These are phyloP conservation scores for Olivierus martensii DNA, from an alignment of 1,140 invertebrate species.

Conservation along the genomic window DNA sequence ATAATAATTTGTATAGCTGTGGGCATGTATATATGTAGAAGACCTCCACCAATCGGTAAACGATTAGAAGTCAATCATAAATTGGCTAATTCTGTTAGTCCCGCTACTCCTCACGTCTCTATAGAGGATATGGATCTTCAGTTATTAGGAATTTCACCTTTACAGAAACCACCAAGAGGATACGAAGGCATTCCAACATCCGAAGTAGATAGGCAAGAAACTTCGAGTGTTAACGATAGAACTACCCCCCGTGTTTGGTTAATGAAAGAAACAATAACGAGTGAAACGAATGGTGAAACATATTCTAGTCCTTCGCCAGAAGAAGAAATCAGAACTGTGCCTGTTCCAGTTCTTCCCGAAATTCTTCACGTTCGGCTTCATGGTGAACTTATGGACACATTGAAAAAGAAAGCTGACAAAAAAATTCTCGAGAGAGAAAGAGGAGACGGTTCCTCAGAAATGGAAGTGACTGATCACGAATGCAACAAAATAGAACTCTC, in stretches of 20 bases:
- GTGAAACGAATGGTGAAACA: background rate
- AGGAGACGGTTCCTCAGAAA: conserved; percentile 17
- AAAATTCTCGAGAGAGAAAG: conserved; percentile 5
- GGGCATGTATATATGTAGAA: conserved; percentile 34
- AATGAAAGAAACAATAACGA: background rate
- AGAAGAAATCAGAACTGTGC: background rate
- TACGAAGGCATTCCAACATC: conserved; percentile 21
- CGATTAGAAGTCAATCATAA: conserved; percentile 14
- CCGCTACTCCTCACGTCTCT: conserved; percentile 3
- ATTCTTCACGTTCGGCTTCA: conserved; percentile 12
- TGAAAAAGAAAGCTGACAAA: conserved; percentile 6
- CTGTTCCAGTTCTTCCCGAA: conserved; percentile 3
- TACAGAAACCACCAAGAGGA: conserved; percentile 38
- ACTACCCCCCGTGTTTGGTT: conserved; percentile 6
- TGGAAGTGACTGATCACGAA: conserved; percentile 10
- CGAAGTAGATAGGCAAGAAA: background rate
- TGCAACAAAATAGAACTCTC: no score
- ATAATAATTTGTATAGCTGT: conserved; percentile 59
- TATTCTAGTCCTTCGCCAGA: background rate
- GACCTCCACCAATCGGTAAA: conserved; percentile 4
- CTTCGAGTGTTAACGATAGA: background rate
- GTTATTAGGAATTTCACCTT: conserved; percentile 28
- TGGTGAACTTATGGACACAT: conserved; percentile 12
- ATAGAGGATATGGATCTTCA: conserved; percentile 13
- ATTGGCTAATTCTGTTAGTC: conserved; percentile 11